phyloP scores from a whole-genome alignment of 2,797 vertebrate genomes.

The Mus minutoides region DNA sequence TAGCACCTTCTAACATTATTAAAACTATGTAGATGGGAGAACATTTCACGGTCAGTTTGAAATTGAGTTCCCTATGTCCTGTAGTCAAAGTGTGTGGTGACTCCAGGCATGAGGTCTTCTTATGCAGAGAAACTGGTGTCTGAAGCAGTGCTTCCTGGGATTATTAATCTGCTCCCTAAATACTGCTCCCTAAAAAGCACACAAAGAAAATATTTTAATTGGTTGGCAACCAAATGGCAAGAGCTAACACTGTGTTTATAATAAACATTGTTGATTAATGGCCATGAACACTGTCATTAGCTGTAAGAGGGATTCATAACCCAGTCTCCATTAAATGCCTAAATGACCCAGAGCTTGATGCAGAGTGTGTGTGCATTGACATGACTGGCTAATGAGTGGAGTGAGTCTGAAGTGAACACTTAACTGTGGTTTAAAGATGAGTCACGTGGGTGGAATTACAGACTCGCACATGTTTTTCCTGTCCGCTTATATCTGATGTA shows the following conservation, averaged over 20 bases:
- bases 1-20: not conserved
- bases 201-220: not conserved
- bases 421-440: conserved; percentile 3
- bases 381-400: conserved; percentile 32
- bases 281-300: not conserved
- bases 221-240: conserved; percentile 38
- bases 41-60: not conserved
- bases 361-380: not conserved
- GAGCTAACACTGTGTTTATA: not conserved
- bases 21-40: not conserved
- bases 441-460: conserved; percentile 5
- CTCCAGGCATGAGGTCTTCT: no score
- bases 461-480: conserved; percentile 5
- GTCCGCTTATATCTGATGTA: conserved; percentile 14
- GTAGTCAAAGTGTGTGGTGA: not conserved
- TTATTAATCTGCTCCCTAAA: not conserved
- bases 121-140: not conserved
- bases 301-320: not conserved
- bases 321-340: conserved; percentile 19
- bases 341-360: conserved; percentile 34
- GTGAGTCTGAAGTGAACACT: not conserved
- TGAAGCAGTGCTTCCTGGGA: not conserved
- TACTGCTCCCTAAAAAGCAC: not conserved
- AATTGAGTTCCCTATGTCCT: not conserved
- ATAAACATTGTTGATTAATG: conserved; percentile 22